Evolutionary conservation across 2,888 invertebrate genomes (phyloP), one percentile per base, ranked within the genome.

Genomic region (Smittia aterrima): DNA sequence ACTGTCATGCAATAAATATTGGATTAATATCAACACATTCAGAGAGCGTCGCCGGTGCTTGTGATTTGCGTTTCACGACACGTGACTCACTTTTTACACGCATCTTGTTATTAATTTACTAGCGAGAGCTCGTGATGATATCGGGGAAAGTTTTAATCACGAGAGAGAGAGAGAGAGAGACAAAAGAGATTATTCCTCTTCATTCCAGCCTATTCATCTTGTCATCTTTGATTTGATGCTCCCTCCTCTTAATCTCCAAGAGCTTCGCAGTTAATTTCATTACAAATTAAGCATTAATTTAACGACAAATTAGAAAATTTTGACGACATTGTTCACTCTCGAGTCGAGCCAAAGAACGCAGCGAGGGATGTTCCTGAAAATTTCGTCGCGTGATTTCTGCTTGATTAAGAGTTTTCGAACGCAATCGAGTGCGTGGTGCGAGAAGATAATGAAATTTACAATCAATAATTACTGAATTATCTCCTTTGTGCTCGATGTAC

Each of bases 211-310:
- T n/a, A n/a, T n/a, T n/a, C n/a, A n/a, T n/a, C n/a, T n/a, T n/a
- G n/a, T 68, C 41, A 40, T 24, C 27, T 27, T 66, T 40, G 38
- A 66, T 40, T 66, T 40, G 38, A 25, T 25, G 64, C 6, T 58
- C 58, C 4, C 58, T 58, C 9, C 47, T n/a, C 47, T 47, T 58
- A 58, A 58, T 58, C 20, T 58, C 22, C 53, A 6, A 38, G 13
- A 4, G 53, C 53, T 53, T 58, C 22, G 25, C 64, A 64, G 64
- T 27, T 64, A 27, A 64, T 64, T 64, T 64, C 7, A 70, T 70
- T 70, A 54, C 41, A 41, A 68, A 68, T 47, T 68, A 47, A 47
- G 68, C 70, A 70, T 70, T 70, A 53, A 54, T 54, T 70, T 18
- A 18, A 58, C 58, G 58, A 16, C 25, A 70, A 67, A 27, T 67